Evolutionary conservation across 2,888 invertebrate species (phyloP).

Genomic region (Drosophila subsilvestris): DNA sequence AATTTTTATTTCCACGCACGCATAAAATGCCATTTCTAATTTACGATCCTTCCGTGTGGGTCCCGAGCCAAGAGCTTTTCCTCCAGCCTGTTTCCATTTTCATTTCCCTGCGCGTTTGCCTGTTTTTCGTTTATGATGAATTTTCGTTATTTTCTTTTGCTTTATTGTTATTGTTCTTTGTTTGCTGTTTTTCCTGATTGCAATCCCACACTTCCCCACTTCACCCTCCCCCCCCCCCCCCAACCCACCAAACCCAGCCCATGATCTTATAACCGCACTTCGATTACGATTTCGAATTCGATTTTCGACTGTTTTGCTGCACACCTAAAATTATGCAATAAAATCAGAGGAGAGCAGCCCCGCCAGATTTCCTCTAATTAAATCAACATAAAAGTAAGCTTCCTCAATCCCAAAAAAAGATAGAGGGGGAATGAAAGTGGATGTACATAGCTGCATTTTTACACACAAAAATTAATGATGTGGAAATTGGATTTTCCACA

Average conservation of each 20-base stretch:
- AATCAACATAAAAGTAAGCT: constrained; percentile 70
- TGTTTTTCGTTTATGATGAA: constrained; percentile 56
- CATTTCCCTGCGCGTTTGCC: not conserved
- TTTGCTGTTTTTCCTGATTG: constrained; percentile 41
- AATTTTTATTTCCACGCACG: constrained; percentile 62
- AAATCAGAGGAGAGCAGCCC: constrained; percentile 36
- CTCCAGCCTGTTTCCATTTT: not conserved
- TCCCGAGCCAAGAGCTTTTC: not conserved
- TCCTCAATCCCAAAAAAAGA: not conserved
- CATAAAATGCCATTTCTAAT: constrained; percentile 75
- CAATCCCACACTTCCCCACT: not conserved
- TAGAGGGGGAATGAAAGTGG: not conserved
- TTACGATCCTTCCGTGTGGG: constrained; percentile 56
- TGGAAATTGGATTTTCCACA: constrained; percentile 60
- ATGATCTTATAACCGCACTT: no score
- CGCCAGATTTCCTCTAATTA: constrained; percentile 68
- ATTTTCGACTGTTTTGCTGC: constrained; percentile 38
- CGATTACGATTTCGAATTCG: not conserved
- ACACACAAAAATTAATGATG: constrained; percentile 71
- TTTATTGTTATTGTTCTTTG: constrained; percentile 52
- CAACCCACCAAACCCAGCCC: no score
- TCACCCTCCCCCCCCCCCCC: not conserved
- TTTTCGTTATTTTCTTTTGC: constrained; percentile 54
- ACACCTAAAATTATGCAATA: constrained; percentile 75
- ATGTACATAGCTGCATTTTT: constrained; percentile 26